Percentiles rank a stretch among this genome's conserved stretches.
These are phyloP conservation scores for Listrodromus nycthemerus DNA, from an alignment of 2,888 invertebrate species.

Conservation along the genomic window DNA sequence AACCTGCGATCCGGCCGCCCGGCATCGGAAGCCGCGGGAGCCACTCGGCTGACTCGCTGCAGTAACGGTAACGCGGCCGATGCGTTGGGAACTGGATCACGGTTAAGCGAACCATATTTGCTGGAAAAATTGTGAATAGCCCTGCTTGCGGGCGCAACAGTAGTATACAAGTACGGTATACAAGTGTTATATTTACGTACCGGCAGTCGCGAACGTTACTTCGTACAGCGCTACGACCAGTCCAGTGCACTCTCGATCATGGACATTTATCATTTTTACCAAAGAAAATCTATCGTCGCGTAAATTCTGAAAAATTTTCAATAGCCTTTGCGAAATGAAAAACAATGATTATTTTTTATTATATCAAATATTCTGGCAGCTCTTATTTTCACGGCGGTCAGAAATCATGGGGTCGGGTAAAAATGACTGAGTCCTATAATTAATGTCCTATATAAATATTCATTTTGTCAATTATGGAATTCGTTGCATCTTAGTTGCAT, in stretches of 20 bases:
- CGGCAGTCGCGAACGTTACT: not conserved
- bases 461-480: not conserved
- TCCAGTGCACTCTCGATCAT: not conserved
- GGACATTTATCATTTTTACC: not conserved
- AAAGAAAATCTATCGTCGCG: not conserved
- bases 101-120: constrained; percentile 65
- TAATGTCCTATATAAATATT: not conserved
- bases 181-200: constrained; percentile 1
- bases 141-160: constrained; percentile 29
- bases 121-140: constrained; percentile 60
- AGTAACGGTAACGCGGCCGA: constrained; percentile 66
- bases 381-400: not conserved
- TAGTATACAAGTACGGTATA: constrained; percentile 16
- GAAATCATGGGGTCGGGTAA: not conserved
- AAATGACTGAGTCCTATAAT: too few relatives aligned
- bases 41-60: constrained; percentile 41
- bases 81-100: constrained; percentile 70
- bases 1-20: constrained; percentile 25
- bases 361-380: not conserved
- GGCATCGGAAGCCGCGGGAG: constrained; percentile 41
- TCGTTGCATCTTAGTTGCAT: not conserved
- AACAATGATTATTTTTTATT: not conserved
- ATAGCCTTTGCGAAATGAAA: not conserved
- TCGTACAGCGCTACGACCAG: not conserved
- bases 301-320: not conserved